A percentile compares a stretch with the other conserved stretches of the same genome.
phyloP scores from a whole-genome alignment of 2,113 vertebrate genomes.

The Laticauda laticaudata region DNA sequence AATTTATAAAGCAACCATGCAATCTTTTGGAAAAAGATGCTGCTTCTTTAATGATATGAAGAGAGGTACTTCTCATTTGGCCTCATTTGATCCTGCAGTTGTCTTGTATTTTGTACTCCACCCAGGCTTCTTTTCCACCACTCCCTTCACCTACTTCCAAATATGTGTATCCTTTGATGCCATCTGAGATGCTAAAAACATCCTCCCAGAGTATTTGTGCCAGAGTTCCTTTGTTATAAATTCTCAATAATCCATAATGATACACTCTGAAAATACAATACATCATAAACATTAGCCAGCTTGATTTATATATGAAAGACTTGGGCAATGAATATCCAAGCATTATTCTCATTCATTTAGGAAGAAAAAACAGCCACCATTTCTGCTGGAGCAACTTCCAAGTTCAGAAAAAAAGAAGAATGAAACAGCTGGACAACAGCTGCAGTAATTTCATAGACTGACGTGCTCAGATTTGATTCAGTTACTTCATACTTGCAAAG shows the following conservation, averaged over 20 bases:
- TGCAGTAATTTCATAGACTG: not conserved
- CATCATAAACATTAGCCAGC: not conserved
- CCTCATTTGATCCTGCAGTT: conserved; percentile 48
- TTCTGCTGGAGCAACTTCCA: not conserved
- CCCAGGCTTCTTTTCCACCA: conserved; percentile 63
- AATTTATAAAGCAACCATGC: not conserved
- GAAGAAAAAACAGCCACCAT: not conserved
- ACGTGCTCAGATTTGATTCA: not conserved
- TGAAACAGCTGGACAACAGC: not conserved
- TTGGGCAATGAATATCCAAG: not conserved
- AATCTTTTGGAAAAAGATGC: not conserved
- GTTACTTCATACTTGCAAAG: not conserved
- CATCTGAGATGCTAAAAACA: conserved; percentile 39
- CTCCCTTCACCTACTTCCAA: conserved; percentile 61
- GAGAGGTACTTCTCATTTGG: not conserved
- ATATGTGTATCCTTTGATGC: conserved; percentile 60
- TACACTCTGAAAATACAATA: not conserved
- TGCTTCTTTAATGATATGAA: not conserved
- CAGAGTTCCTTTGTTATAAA: not conserved
- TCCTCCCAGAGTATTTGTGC: conserved; percentile 1
- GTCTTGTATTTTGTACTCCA: conserved; percentile 52
- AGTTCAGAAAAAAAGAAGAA: not conserved
- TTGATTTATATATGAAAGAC: not conserved
- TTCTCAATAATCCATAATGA: conserved; percentile 25
- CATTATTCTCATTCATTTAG: conserved; percentile 36